Evolutionary conservation across 1,140 invertebrate genomes (phyloP), one percentile per base, ranked within the genome.

Genomic region (Ooceraea biroi): DNA sequence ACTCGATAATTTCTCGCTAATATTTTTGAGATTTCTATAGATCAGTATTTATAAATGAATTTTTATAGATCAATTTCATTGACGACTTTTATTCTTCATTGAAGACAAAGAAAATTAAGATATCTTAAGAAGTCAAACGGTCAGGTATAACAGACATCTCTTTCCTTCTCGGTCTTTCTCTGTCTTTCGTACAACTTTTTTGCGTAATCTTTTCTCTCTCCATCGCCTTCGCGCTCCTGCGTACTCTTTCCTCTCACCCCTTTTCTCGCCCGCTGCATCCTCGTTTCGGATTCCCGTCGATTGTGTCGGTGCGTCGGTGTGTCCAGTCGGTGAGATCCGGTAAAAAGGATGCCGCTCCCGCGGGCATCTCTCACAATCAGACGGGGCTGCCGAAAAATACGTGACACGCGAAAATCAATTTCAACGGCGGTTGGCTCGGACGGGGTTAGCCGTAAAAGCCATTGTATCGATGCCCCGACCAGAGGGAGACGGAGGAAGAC

Each of bases 331-430:
- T 52, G 65, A 60, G 41, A 80, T 57, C 68, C 44, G 71, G 76
- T 71, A 88, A 87, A 88, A 88, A 88, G 87, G 69, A 85, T 61
- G 82, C 87, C 86, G 83, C 86, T 85, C 63, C 55, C 80, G 73
- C 73, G 66, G 84, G 77, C 72, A 72, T 78, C 86, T 82, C 85
- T 88, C 86, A 85, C 86, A 87, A 87, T 87, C 85, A 77, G 77
- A 66, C 71, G 83, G 61, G 44, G 57, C 52, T 68, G 84, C 82
- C 86, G 86, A 92, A 92, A 89, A 92, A 90, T 86, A 88, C 90
- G 87, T 88, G 91, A 91, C 90, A 87, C 89, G 85, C 90, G 89
- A 92, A 92, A 92, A 92, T 92, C 91, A 92, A 92, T 92, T 92
- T 92, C 88, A 86, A 87, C 86, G 87, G 72, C 78, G 87, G 86